These are phyloP conservation scores for Pomphorhynchus laevis DNA, from an alignment of 1,140 invertebrate genomes.

Conservation along the genomic window DNA sequence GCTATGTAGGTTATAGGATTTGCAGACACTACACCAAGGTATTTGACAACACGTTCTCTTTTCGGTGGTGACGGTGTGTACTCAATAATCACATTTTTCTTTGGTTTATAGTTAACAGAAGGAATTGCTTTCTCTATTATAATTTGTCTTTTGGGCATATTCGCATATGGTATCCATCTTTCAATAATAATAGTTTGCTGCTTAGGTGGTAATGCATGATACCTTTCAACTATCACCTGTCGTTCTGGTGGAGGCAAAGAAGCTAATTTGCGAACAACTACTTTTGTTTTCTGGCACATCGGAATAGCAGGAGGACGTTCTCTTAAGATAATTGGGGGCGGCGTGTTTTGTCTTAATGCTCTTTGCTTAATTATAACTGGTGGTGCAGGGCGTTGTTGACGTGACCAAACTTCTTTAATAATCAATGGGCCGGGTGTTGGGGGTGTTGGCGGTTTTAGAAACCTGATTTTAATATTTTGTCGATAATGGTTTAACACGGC, in stretches of 20 bases:
- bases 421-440: slow-evolving; percentile 2
- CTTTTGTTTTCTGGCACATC: neutral
- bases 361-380: slow-evolving; percentile 4
- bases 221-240: slow-evolving; percentile 6
- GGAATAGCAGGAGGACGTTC: neutral
- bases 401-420: neutral
- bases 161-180: slow-evolving; percentile 10
- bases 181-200: slow-evolving; percentile 6
- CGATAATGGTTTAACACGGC: no score
- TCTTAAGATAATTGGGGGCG: slow-evolving; percentile 1
- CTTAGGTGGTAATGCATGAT: slow-evolving; percentile 2
- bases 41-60: neutral
- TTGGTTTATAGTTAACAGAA: neutral
- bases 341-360: neutral
- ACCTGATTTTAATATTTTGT: slow-evolving; percentile 3
- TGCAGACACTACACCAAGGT: neutral
- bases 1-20: slow-evolving; percentile 1
- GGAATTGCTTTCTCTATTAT: neutral
- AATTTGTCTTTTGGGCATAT: neutral
- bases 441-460: slow-evolving; percentile 2
- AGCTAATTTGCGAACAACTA: neutral
- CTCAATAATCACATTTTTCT: neutral
- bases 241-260: neutral
- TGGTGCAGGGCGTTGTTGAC: neutral
- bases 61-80: neutral